These are phyloP conservation scores for zebrafish (Danio rerio) DNA, from an alignment of 2,113 vertebrate genomes.

Conservation along the genomic window GRCz12tu NC_133195.1:30345001-30345500, in stretches of 20 bases:
- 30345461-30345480: no score
- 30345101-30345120: conserved; percentile 18
- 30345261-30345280: background rate
- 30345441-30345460: no score
- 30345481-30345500: no score
- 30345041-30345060: conserved; percentile 19
- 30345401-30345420: no score
- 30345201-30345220: background rate
- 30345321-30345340: no score
- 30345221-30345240: background rate
- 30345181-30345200: background rate
- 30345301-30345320: background rate
- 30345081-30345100: conserved; percentile 24
- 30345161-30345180: background rate
- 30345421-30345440: no score
- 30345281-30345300: background rate
- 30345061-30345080: conserved; percentile 19
- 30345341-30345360: no score
- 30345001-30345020: conserved; percentile 9
- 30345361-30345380: no score
- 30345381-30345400: no score
- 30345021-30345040: conserved; percentile 6
- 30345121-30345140: conserved; percentile 6
- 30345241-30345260: background rate
- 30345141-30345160: conserved; percentile 13